phyloP scores from a whole-genome alignment of 2,888 invertebrate genomes.

The Ferdinandea cuprea region DNA sequence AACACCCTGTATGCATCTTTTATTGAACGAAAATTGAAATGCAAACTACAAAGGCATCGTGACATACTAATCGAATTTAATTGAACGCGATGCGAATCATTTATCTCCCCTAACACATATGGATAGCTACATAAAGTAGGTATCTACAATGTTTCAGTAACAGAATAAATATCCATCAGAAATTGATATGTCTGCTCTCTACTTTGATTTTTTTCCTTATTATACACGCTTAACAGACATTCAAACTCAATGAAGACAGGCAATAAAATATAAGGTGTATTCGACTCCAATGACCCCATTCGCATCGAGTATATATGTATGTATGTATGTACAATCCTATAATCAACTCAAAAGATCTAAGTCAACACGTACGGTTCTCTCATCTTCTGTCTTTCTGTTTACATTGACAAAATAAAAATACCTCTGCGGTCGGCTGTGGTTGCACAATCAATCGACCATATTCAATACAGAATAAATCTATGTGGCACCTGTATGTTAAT shows the following conservation, averaged over 20 bases:
- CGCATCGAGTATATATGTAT: slow-evolving; percentile 38
- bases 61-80: slow-evolving; percentile 60
- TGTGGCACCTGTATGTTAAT: slow-evolving; percentile 67
- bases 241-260: slow-evolving; percentile 14
- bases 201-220: slow-evolving; percentile 44
- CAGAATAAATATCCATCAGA: slow-evolving; percentile 22
- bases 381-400: slow-evolving; percentile 37
- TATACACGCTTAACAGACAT: slow-evolving; percentile 2
- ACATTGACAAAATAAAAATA: slow-evolving; percentile 12
- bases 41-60: slow-evolving; percentile 39
- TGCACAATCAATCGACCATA: slow-evolving; percentile 56
- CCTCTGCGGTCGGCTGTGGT: slow-evolving; percentile 27
- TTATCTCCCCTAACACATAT: too few relatives aligned
- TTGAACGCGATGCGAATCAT: slow-evolving; percentile 44
- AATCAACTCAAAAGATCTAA: slow-evolving; percentile 40
- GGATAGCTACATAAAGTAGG: too few relatives aligned
- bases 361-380: slow-evolving; percentile 50
- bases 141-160: too few relatives aligned
- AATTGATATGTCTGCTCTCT: slow-evolving; percentile 22
- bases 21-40: slow-evolving; percentile 23
- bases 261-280: slow-evolving; percentile 42
- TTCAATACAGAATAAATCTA: slow-evolving; percentile 50
- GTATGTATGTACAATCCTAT: slow-evolving; percentile 31
- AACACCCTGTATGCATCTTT: too few relatives aligned
- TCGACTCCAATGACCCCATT: slow-evolving; percentile 63